phyloP scores from a whole-genome alignment of 2,797 vertebrate species.

The Gephyroberyx darwinii region DNA sequence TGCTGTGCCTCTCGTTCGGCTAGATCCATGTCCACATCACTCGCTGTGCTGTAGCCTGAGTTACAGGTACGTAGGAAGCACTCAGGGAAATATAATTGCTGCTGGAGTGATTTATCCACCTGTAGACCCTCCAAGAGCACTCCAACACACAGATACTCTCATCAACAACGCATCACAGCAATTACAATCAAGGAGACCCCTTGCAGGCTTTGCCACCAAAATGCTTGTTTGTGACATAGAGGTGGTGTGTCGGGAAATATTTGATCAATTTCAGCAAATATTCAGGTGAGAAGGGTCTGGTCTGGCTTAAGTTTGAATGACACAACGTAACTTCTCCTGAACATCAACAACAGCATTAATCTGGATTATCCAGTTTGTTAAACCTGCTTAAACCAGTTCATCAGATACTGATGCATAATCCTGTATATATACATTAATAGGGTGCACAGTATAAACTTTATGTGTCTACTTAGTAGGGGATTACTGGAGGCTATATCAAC shows the following conservation, averaged over 20 bases:
- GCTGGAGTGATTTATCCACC: constrained; percentile 69
- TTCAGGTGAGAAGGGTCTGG: constrained; percentile 7
- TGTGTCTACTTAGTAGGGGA: constrained; percentile 49
- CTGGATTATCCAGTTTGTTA: constrained; percentile 24
- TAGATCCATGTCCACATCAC: constrained; percentile 9
- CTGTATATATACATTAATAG: constrained; percentile 27
- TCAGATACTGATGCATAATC: constrained; percentile 31
- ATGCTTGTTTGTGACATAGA: constrained; percentile 46
- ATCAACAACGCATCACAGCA: constrained; percentile 38
- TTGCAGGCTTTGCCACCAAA: constrained; percentile 3
- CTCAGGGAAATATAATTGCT: constrained; percentile 62
- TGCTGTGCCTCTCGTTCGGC: constrained; percentile 30
- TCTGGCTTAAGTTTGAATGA: constrained; percentile 14
- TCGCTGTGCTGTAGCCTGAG: constrained; percentile 11
- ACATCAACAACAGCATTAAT: neutral
- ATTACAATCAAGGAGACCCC: constrained; percentile 46
- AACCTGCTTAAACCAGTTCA: constrained; percentile 29
- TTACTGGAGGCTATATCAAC: constrained; percentile 48
- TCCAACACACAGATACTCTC: constrained; percentile 45
- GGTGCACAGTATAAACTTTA: constrained; percentile 20
- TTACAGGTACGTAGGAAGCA: constrained; percentile 59
- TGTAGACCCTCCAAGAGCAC: constrained; percentile 52
- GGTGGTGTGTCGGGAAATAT: constrained; percentile 24
- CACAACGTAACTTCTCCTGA: neutral
- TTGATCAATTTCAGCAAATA: constrained; percentile 12